Percentiles rank a stretch among this genome's conserved stretches.
phyloP scores from a whole-genome alignment of 1,140 invertebrate species.

The Caenorhabditis latens region DNA sequence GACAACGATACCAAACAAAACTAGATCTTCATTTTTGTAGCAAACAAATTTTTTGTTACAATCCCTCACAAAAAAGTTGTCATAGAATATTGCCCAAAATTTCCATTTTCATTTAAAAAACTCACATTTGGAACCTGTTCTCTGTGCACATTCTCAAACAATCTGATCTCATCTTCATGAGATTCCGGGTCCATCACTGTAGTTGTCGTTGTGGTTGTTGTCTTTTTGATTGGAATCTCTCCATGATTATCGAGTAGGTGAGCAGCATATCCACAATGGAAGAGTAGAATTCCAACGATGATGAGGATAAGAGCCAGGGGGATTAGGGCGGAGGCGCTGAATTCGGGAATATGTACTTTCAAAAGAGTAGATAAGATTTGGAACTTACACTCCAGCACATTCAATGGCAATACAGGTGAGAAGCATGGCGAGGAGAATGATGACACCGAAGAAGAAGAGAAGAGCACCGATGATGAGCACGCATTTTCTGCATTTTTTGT shows the following conservation, averaged over 20 bases:
- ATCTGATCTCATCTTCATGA: conserved; percentile 60
- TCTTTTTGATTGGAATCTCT: conserved; percentile 67
- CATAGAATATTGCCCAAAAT: no score
- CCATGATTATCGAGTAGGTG: conserved; percentile 74
- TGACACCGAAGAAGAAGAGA: conserved; percentile 73
- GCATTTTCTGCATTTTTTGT: conserved; percentile 67
- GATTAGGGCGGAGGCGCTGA: conserved; percentile 71
- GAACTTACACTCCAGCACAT: conserved; percentile 71
- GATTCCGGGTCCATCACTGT: conserved; percentile 59
- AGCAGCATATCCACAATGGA: conserved; percentile 77
- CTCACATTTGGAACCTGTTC: conserved; percentile 35
- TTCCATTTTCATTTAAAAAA: neutral
- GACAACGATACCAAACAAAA: no score
- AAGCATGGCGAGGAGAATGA: conserved; percentile 73
- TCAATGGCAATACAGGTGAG: conserved; percentile 76
- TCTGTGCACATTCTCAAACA: conserved; percentile 56
- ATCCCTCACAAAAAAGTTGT: no score
- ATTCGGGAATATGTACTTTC: conserved; percentile 23
- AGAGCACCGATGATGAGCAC: conserved; percentile 73
- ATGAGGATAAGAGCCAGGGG: conserved; percentile 76
- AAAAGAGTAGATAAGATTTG: neutral
- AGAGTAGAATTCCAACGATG: conserved; percentile 74
- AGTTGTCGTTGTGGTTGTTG: conserved; percentile 67
- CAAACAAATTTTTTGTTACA: no score
- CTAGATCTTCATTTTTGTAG: no score